A percentile compares a stretch with the other conserved stretches of the same genome.
phyloP scores from a whole-genome alignment of 2,888 invertebrate genomes.

The Lymantria dispar region DNA sequence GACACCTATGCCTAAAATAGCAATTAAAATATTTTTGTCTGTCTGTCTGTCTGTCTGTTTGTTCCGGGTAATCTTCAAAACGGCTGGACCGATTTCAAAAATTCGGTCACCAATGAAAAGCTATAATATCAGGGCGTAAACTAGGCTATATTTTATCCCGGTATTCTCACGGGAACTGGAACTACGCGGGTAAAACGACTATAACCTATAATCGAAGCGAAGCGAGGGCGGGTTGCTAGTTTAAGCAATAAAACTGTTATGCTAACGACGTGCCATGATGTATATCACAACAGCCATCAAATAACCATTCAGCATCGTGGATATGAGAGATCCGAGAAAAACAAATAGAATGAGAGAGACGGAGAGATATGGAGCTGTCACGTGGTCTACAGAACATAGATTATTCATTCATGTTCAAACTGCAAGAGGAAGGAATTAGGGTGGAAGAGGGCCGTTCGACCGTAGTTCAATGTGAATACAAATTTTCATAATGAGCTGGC shows the following conservation, averaged over 20 bases:
- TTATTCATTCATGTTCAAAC: neutral
- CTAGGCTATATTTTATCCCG: too few relatives aligned
- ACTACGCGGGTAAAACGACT: too few relatives aligned
- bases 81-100: too few relatives aligned
- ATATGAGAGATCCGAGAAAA: neutral
- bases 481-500: neutral
- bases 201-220: too few relatives aligned
- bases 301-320: neutral
- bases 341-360: neutral
- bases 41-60: too few relatives aligned
- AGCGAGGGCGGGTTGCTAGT: too few relatives aligned
- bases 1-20: too few relatives aligned
- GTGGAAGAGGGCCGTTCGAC: conserved; percentile 3
- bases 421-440: conserved; percentile 6
- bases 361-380: neutral
- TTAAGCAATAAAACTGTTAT: conserved; percentile 2
- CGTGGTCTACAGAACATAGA: neutral
- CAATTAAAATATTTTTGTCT: too few relatives aligned
- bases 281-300: neutral
- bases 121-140: too few relatives aligned
- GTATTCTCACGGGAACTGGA: too few relatives aligned
- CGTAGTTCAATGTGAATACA: neutral
- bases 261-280: conserved; percentile 1
- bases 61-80: too few relatives aligned
- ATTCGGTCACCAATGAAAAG: too few relatives aligned